These are phyloP conservation scores for Hydrophis major DNA, from an alignment of 2,797 vertebrate species.

Conservation along the genomic window DNA sequence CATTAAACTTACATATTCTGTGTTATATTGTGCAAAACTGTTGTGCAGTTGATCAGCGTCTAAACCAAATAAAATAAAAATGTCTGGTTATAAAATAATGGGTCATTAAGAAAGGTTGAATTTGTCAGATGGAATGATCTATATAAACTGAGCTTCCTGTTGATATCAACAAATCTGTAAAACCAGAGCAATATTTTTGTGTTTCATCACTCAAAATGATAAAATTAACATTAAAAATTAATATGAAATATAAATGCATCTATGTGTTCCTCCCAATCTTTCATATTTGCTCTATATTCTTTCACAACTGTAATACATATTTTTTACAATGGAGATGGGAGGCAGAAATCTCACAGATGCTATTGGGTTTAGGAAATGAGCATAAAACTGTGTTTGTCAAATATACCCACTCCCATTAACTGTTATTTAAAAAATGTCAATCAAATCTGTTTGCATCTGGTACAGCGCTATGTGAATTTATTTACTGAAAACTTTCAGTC, in stretches of 20 bases:
- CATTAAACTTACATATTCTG: neutral
- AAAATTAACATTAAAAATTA: constrained; percentile 18
- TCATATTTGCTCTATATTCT: neutral
- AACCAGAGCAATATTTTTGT: neutral
- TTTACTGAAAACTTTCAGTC: constrained; percentile 87
- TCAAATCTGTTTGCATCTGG: constrained; percentile 77
- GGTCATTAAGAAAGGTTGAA: neutral
- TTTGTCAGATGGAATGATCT: neutral
- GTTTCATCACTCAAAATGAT: neutral
- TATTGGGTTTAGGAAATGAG: constrained; percentile 49
- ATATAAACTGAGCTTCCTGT: neutral
- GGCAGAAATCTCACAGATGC: constrained; percentile 2
- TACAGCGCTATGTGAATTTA: constrained; percentile 73
- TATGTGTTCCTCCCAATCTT: neutral
- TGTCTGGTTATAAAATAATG: neutral
- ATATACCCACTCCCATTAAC: constrained; percentile 69
- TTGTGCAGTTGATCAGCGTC: neutral
- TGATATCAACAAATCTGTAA: neutral
- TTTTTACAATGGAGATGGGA: constrained; percentile 20
- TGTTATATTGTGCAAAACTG: neutral
- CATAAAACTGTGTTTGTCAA: constrained; percentile 48
- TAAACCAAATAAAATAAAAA: neutral
- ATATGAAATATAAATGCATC: neutral
- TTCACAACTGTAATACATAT: neutral
- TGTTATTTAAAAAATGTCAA: constrained; percentile 79